phyloP scores from a whole-genome alignment of 2,888 invertebrate genomes.

The Diarsia rubi region DNA sequence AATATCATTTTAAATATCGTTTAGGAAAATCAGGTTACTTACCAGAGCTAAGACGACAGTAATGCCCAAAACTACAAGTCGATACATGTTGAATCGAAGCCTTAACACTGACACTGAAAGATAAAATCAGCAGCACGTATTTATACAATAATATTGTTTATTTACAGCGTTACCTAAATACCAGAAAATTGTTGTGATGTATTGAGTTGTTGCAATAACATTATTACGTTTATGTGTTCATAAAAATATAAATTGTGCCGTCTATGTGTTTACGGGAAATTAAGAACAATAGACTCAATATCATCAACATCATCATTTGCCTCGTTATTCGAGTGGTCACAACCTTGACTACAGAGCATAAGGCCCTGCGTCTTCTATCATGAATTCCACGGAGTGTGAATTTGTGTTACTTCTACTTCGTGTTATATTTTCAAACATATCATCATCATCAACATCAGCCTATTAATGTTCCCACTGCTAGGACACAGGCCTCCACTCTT shows the following conservation, averaged over 20 bases:
- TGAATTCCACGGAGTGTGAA: too few relatives aligned
- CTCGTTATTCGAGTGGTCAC: too few relatives aligned
- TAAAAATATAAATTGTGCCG: neutral
- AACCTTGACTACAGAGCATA: too few relatives aligned
- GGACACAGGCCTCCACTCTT: too few relatives aligned
- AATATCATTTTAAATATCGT: neutral
- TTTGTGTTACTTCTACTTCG: too few relatives aligned
- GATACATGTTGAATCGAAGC: conserved; percentile 53
- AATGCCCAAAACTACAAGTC: conserved; percentile 35
- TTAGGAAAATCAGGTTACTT: neutral
- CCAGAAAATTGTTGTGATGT: conserved; percentile 64
- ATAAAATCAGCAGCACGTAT: conserved; percentile 2
- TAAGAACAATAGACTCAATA: neutral
- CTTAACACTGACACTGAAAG: conserved; percentile 15
- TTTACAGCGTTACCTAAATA: conserved; percentile 51
- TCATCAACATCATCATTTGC: neutral
- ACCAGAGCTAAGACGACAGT: conserved; percentile 36
- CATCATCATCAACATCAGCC: too few relatives aligned
- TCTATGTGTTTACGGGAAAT: neutral
- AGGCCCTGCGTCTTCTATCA: too few relatives aligned
- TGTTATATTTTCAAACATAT: too few relatives aligned
- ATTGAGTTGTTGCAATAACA: conserved; percentile 13
- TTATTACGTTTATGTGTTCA: neutral
- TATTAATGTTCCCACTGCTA: too few relatives aligned
- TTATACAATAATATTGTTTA: conserved; percentile 22